These are phyloP conservation scores for Acipenser oxyrinchus DNA, from an alignment of 2,797 vertebrate species.

Conservation along the genomic window DNA sequence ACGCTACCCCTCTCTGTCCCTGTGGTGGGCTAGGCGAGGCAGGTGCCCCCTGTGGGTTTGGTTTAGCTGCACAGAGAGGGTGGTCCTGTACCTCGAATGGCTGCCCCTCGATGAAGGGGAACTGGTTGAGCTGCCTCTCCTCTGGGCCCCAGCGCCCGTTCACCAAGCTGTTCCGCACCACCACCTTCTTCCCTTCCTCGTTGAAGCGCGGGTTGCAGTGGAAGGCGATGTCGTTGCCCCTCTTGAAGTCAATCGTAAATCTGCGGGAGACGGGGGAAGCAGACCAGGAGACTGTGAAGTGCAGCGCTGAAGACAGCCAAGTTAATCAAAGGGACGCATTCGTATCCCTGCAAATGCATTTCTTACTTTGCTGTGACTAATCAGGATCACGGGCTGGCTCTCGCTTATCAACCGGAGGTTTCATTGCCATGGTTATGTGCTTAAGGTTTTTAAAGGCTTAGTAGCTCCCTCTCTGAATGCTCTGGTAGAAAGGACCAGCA, in stretches of 20 bases:
- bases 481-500: too few relatives aligned
- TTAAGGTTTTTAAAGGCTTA: too few relatives aligned
- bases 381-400: too few relatives aligned
- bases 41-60: neutral
- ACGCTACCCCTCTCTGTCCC: too few relatives aligned
- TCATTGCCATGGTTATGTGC: too few relatives aligned
- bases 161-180: conserved; percentile 61
- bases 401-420: too few relatives aligned
- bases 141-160: conserved; percentile 61
- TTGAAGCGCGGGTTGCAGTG: conserved; percentile 68
- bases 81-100: conserved; percentile 54
- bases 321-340: neutral
- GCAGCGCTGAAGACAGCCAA: too few relatives aligned
- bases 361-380: too few relatives aligned
- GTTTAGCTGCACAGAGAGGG: neutral
- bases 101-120: conserved; percentile 56
- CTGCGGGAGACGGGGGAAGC: conserved; percentile 25
- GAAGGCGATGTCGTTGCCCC: conserved; percentile 62
- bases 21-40: too few relatives aligned
- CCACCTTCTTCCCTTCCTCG: conserved; percentile 52
- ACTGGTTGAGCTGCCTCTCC: conserved; percentile 54
- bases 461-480: neutral
- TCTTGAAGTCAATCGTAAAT: conserved; percentile 67
- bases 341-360: neutral
- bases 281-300: neutral